Evolutionary conservation across 1,140 invertebrate species (phyloP).

Genomic region (Chlorops oryzae): DNA sequence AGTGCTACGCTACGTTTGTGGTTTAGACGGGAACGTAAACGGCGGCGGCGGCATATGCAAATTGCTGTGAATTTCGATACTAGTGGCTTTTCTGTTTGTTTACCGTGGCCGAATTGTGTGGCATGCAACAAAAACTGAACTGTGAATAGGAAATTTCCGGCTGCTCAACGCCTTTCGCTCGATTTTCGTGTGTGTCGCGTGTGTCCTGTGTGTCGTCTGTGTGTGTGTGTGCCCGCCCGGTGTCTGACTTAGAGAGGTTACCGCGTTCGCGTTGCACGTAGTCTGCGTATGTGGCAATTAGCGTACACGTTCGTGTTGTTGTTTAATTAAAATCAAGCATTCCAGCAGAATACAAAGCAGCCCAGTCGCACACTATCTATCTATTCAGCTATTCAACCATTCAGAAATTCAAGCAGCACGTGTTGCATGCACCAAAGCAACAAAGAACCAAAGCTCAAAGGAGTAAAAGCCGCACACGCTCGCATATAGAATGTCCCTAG

Average conservation of each 20-base stretch:
- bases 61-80: too few relatives aligned
- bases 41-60: too few relatives aligned
- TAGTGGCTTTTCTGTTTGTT: too few relatives aligned
- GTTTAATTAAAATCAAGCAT: slow-evolving; percentile 17
- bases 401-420: slow-evolving; percentile 10
- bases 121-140: background rate
- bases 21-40: too few relatives aligned
- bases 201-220: slow-evolving; percentile 3
- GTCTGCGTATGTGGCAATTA: slow-evolving; percentile 10
- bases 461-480: too few relatives aligned
- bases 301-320: slow-evolving; percentile 11
- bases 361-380: background rate
- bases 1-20: too few relatives aligned
- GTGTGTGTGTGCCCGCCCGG: background rate
- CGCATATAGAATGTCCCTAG: too few relatives aligned
- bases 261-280: background rate
- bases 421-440: background rate
- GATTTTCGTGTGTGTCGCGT: slow-evolving; percentile 19
- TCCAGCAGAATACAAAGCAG: slow-evolving; percentile 14
- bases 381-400: background rate
- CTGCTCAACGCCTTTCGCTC: slow-evolving; percentile 32
- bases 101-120: background rate
- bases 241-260: background rate
- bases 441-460: background rate
- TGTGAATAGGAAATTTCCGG: too few relatives aligned